Evolutionary conservation across 2,888 invertebrate species (phyloP).

Genomic region (Eremobia ochroleuca): DNA sequence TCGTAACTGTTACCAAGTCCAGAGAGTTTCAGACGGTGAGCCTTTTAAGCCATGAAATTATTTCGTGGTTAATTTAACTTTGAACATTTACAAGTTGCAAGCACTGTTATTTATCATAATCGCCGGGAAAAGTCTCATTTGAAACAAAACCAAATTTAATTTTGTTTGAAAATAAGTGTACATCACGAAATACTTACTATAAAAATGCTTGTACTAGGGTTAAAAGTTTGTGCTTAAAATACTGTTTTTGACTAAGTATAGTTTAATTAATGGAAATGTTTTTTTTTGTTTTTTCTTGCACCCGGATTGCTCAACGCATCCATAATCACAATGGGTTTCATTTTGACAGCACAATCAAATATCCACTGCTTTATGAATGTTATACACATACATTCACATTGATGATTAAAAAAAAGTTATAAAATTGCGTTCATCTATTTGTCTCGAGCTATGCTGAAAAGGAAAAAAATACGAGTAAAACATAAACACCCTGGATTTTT

Average conservation of each 20-base stretch:
- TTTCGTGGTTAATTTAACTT: conserved; percentile 59
- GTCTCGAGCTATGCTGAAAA: too few species aligned
- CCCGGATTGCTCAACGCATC: background rate
- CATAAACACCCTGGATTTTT: background rate
- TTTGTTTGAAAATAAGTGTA: conserved; percentile 12
- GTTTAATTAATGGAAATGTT: too few species aligned
- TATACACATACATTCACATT: background rate
- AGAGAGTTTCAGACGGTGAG: background rate
- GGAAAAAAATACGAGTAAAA: background rate
- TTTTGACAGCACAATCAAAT: background rate
- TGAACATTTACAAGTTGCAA: conserved; percentile 44
- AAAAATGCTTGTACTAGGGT: background rate
- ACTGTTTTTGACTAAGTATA: background rate
- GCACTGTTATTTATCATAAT: conserved; percentile 38
- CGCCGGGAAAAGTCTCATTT: background rate
- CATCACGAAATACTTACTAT: background rate
- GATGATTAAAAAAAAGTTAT: too few species aligned
- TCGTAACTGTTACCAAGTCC: conserved; percentile 4
- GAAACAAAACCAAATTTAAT: conserved; percentile 38
- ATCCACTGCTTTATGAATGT: background rate
- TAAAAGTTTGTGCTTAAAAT: background rate
- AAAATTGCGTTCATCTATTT: too few species aligned
- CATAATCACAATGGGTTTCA: background rate
- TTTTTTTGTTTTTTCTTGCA: background rate
- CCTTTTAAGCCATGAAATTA: conserved; percentile 46